Evolutionary conservation across 2,113 vertebrate species (phyloP).

Genomic region (Chiloscyllium plagiosum): DNA sequence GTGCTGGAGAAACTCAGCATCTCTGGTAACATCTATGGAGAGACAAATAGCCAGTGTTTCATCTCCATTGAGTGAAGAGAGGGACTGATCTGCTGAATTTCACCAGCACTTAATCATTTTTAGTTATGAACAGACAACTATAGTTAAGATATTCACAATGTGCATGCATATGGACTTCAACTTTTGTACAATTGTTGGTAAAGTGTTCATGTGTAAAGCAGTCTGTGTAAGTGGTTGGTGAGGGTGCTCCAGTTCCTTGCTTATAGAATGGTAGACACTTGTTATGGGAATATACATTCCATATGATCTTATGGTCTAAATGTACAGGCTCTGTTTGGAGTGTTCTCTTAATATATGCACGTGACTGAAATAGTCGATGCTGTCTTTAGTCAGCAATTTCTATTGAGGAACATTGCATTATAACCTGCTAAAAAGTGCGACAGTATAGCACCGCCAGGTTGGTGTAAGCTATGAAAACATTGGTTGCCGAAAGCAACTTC

Average conservation of each 20-base stretch:
- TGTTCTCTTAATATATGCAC: background rate
- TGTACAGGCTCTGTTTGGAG: background rate
- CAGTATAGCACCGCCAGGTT: background rate
- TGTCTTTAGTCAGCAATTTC: background rate
- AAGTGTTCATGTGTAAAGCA: too few relatives aligned
- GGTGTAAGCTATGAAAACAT: background rate
- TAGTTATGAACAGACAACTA: background rate
- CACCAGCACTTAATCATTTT: too few relatives aligned
- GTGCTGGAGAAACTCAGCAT: too few relatives aligned
- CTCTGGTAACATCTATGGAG: too few relatives aligned
- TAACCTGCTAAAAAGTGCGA: background rate
- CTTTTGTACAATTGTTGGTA: background rate
- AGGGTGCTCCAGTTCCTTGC: background rate
- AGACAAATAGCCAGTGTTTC: too few relatives aligned
- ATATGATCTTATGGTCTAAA: background rate
- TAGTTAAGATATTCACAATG: background rate
- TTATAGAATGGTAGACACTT: background rate
- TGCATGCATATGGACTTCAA: background rate
- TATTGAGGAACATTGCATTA: background rate
- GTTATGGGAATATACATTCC: background rate
- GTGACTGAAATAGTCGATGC: background rate
- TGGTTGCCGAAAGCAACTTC: background rate
- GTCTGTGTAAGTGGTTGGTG: background rate
- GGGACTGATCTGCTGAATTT: too few relatives aligned
- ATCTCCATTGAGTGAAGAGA: too few relatives aligned